Conservation (phyloP, 2,888 invertebrate species). For the Mechanitis mazaeus region DNA sequence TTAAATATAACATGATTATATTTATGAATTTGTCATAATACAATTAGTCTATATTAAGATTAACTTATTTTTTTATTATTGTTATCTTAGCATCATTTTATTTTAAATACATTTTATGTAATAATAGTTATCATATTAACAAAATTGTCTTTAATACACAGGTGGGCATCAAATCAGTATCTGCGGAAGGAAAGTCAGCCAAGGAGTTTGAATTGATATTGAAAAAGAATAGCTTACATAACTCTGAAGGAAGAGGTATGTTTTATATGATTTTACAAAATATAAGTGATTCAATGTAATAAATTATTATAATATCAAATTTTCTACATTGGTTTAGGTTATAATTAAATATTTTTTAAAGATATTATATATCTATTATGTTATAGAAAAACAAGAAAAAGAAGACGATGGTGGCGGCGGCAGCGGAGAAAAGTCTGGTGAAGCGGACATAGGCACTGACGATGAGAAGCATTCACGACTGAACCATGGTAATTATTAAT, state of each 20-base stretch:
- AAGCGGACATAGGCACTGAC: slow-evolving; percentile 57
- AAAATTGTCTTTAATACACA: slow-evolving; percentile 29
- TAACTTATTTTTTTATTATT: too few species aligned
- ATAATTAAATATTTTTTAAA: too few species aligned
- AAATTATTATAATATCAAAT: neutral
- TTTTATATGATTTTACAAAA: neutral
- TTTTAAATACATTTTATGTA: too few species aligned
- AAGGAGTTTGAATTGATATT: slow-evolving; percentile 70
- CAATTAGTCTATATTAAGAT: too few species aligned
- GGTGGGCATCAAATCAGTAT: slow-evolving; percentile 66
- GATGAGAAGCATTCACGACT: slow-evolving; percentile 67
- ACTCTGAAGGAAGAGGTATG: slow-evolving; percentile 59
- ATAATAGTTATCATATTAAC: too few species aligned
- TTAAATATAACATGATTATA: too few species aligned
- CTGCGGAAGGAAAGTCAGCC: slow-evolving; percentile 64
- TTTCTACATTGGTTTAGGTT: too few species aligned
- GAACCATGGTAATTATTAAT: slow-evolving; percentile 52
- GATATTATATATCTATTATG: slow-evolving; percentile 8
- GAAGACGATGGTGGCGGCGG: slow-evolving; percentile 55
- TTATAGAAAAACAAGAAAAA: slow-evolving; percentile 51
- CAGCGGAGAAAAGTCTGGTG: slow-evolving; percentile 55
- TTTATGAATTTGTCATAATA: too few species aligned
- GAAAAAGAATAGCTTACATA: slow-evolving; percentile 63
- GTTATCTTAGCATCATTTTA: too few species aligned
- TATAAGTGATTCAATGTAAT: neutral